Evolutionary conservation across 2,888 invertebrate species (phyloP).

Genomic region (Diaperis boleti): DNA sequence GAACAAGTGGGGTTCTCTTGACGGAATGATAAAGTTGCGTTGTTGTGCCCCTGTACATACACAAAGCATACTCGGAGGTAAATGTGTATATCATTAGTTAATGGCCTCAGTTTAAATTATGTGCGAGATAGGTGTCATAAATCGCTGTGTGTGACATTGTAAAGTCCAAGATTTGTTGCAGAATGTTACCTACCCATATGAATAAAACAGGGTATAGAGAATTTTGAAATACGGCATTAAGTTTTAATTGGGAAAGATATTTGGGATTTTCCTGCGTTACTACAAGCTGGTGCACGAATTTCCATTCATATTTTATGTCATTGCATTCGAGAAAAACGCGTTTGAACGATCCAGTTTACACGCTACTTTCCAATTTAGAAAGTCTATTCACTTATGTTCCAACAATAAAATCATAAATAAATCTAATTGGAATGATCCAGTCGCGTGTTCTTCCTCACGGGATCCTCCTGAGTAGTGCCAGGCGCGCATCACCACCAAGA

Average conservation of each 20-base stretch:
- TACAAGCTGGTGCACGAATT: no score
- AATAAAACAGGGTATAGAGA: no score
- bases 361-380: constrained; percentile 18
- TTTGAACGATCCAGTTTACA: constrained; percentile 1
- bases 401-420: constrained; percentile 10
- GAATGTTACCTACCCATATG: no score
- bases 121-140: constrained; percentile 10
- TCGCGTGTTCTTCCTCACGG: constrained; percentile 13
- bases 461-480: constrained; percentile 6
- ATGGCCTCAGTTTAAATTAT: constrained; percentile 6
- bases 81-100: constrained; percentile 16
- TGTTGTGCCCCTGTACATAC: neutral
- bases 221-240: no score
- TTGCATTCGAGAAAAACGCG: constrained; percentile 3
- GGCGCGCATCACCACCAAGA: constrained; percentile 9
- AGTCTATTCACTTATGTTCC: constrained; percentile 2
- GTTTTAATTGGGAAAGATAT: no score
- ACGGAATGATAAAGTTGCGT: neutral
- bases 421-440: constrained; percentile 18
- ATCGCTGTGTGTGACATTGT: constrained; percentile 4
- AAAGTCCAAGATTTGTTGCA: constrained; percentile 11
- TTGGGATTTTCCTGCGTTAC: no score
- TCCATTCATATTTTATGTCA: neutral
- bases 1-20: no score
- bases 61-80: neutral